Evolutionary conservation across 2,113 vertebrate genomes (phyloP).

Genomic region (Elachura formosa): DNA sequence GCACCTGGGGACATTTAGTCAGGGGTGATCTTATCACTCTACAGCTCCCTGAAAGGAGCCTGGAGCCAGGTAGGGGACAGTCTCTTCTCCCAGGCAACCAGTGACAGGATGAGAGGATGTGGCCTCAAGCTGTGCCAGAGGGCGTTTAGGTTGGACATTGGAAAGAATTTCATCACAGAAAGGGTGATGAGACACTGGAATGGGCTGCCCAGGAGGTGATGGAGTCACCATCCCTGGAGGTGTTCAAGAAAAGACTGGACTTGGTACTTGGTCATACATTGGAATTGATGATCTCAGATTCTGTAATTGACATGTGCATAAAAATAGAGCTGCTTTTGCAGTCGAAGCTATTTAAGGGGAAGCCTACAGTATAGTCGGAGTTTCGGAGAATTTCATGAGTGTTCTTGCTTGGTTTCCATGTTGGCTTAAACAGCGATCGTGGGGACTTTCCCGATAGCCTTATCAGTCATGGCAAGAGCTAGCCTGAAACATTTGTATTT

Average conservation of each 20-base stretch:
- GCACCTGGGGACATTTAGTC: not conserved
- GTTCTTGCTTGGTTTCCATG: not conserved
- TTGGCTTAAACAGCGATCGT: rapidly evolving
- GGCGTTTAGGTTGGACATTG: not conserved
- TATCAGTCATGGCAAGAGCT: not conserved
- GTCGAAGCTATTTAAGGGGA: rapidly evolving
- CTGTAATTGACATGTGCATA: too few species aligned
- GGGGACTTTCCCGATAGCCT: not conserved
- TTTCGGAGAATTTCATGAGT: rapidly evolving
- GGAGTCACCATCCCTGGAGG: not conserved
- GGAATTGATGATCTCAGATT: not conserved
- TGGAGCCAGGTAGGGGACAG: rapidly evolving
- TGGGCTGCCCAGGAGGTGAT: not conserved
- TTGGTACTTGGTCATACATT: rapidly evolving
- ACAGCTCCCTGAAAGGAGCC: not conserved
- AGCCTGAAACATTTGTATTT: not conserved
- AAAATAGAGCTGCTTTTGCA: not conserved
- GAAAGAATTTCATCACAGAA: not conserved
- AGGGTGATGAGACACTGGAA: not conserved
- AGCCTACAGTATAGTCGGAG: rapidly evolving
- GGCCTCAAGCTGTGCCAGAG: not conserved
- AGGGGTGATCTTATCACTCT: not conserved
- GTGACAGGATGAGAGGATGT: not conserved
- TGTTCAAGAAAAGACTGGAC: not conserved
- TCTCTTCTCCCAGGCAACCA: not conserved